phyloP scores from a whole-genome alignment of 2,797 vertebrate species.

The Takifugu ocellatus region DNA sequence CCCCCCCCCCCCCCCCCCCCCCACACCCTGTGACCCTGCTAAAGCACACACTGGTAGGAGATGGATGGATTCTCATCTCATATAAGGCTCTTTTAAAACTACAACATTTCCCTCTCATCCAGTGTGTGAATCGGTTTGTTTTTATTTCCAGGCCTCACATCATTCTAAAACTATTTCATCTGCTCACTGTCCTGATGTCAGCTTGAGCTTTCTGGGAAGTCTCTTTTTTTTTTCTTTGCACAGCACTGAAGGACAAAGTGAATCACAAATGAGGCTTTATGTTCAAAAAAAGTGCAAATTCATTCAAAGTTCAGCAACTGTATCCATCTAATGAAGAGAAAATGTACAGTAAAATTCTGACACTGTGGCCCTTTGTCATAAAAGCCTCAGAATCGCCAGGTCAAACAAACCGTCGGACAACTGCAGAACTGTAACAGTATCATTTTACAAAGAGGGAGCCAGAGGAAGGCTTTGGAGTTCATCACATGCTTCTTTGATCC shows the following conservation, averaged over 20 bases:
- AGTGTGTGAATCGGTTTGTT: conserved; percentile 1
- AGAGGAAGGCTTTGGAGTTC: conserved; percentile 27
- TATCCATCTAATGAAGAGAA: conserved; percentile 8
- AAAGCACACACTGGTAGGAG: no score
- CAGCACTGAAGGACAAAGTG: conserved; percentile 6
- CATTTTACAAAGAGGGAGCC: conserved; percentile 7
- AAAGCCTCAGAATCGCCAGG: conserved; percentile 18
- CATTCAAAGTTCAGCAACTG: conserved; percentile 40
- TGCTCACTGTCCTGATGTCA: conserved; percentile 35
- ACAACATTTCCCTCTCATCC: no score
- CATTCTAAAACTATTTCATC: conserved; percentile 54
- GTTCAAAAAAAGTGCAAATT: conserved; percentile 38
- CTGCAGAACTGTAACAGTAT: conserved; percentile 2
- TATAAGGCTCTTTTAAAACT: no score
- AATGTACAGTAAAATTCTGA: conserved; percentile 23
- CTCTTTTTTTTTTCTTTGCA: not conserved
- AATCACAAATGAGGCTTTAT: conserved; percentile 18
- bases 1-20: no score
- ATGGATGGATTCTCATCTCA: no score
- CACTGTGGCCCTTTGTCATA: conserved; percentile 4
- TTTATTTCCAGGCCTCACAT: conserved; percentile 33
- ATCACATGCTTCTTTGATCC: conserved; percentile 8
- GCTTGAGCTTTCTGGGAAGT: conserved; percentile 34
- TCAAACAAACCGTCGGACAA: not conserved
- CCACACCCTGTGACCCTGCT: no score